Conservation (phyloP, 2,113 vertebrate genomes). For the Hymenochirus boettgeri region DNA sequence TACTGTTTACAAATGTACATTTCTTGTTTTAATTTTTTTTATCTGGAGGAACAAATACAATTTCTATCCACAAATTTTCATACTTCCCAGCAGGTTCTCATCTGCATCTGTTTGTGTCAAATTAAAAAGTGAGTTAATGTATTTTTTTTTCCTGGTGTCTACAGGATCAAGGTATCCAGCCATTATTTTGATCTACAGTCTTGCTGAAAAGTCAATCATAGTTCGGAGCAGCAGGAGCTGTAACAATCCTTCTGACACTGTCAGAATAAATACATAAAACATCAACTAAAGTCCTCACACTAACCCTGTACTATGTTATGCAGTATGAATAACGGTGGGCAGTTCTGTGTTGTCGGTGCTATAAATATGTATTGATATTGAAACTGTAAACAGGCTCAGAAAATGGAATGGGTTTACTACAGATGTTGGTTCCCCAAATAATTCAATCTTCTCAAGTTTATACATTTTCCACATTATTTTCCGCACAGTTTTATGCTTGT, state of each 20-base stretch:
- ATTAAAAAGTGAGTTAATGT: conserved; percentile 33
- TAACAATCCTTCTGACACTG: conserved; percentile 31
- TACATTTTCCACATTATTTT: background rate
- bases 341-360: conserved; percentile 21
- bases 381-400: conserved; percentile 19
- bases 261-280: conserved; percentile 42
- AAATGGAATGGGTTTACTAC: conserved; percentile 23
- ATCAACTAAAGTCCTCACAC: conserved; percentile 12
- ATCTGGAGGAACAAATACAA: no score
- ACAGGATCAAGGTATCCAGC: conserved; percentile 19
- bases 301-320: conserved; percentile 15
- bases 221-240: conserved; percentile 26
- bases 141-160: conserved; percentile 19
- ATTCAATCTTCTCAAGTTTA: background rate
- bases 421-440: conserved; percentile 4
- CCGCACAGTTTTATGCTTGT: background rate
- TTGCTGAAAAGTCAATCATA: conserved; percentile 27
- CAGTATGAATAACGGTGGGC: conserved; percentile 33
- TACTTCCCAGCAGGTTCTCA: conserved; percentile 15
- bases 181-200: conserved; percentile 38
- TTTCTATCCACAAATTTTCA: background rate
- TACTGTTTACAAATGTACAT: no score
- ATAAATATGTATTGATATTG: conserved; percentile 39
- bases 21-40: no score
- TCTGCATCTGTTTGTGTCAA: conserved; percentile 35